Percentiles rank a stretch among this genome's conserved stretches.
Evolutionary conservation across 1,140 invertebrate species (phyloP).

Genomic region (Vollenhovia emeryi): DNA sequence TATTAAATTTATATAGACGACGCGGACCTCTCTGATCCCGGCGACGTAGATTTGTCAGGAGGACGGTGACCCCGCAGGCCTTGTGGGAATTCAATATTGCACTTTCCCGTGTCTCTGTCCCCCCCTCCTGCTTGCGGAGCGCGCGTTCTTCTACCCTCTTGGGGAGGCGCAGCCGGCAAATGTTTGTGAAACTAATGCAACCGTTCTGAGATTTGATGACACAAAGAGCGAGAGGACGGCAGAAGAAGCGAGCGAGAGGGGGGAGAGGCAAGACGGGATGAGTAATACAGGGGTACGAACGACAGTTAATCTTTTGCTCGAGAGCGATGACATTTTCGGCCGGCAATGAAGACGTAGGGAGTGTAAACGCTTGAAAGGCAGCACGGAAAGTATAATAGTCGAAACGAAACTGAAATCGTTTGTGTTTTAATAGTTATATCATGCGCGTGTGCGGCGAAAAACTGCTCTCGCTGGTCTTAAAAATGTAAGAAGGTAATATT

Average conservation of each 20-base stretch:
- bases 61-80: slow-evolving; percentile 67
- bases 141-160: slow-evolving; percentile 58
- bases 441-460: not conserved
- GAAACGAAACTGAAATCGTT: not conserved
- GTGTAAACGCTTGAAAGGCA: slow-evolving; percentile 4
- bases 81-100: slow-evolving; percentile 77
- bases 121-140: slow-evolving; percentile 1
- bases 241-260: not conserved
- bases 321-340: slow-evolving; percentile 39
- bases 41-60: slow-evolving; percentile 75
- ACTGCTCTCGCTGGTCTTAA: not conserved
- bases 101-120: slow-evolving; percentile 67
- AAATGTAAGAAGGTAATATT: not conserved
- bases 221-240: slow-evolving; percentile 53
- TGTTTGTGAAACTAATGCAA: slow-evolving; percentile 75
- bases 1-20: slow-evolving; percentile 79
- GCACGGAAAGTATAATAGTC: not conserved
- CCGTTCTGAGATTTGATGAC: slow-evolving; percentile 71
- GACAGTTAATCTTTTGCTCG: slow-evolving; percentile 47
- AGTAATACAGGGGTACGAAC: not conserved
- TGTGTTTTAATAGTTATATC: not conserved
- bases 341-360: not conserved
- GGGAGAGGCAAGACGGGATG: not conserved
- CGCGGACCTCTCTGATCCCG: slow-evolving; percentile 71
- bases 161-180: slow-evolving; percentile 70